phyloP scores from a whole-genome alignment of 2,113 vertebrate genomes.

The Zapus hudsonius region DNA sequence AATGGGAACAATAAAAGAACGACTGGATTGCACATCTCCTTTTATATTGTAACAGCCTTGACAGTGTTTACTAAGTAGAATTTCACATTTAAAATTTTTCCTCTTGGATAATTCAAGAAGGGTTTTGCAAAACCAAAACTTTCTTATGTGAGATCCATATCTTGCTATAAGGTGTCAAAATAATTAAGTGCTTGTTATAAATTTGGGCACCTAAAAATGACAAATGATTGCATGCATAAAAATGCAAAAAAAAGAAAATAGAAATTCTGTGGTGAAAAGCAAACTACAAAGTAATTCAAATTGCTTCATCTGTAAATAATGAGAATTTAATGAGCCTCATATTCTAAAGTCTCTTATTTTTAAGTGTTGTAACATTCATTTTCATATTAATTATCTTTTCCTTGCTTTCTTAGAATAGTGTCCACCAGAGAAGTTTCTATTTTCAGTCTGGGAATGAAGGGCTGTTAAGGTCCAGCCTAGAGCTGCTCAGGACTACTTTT shows the following conservation, averaged over 20 bases:
- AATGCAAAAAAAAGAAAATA: slow-evolving; percentile 74
- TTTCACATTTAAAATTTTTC: slow-evolving; percentile 76
- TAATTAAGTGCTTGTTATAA: slow-evolving; percentile 83
- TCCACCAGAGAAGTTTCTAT: slow-evolving; percentile 46
- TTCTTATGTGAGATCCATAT: slow-evolving; percentile 55
- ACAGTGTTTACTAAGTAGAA: slow-evolving; percentile 68
- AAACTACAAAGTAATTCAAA: slow-evolving; percentile 77
- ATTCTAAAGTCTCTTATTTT: slow-evolving; percentile 74
- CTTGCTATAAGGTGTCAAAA: slow-evolving; percentile 76
- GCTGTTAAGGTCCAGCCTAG: background rate
- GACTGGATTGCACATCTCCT: slow-evolving; percentile 70
- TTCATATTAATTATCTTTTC: slow-evolving; percentile 75
- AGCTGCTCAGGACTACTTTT: background rate
- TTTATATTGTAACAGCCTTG: slow-evolving; percentile 74
- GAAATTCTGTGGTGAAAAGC: background rate
- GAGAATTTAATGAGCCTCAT: slow-evolving; percentile 81
- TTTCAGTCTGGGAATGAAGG: slow-evolving; percentile 20
- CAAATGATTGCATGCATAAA: slow-evolving; percentile 77
- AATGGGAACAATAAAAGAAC: slow-evolving; percentile 77
- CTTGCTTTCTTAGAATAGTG: slow-evolving; percentile 9
- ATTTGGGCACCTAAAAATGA: slow-evolving; percentile 79
- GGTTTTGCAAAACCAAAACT: slow-evolving; percentile 62
- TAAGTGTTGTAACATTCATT: slow-evolving; percentile 69
- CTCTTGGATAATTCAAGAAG: slow-evolving; percentile 62
- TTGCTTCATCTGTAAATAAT: slow-evolving; percentile 83